phyloP scores from a whole-genome alignment of 2,113 vertebrate species.

The Baryphthengus martii region DNA sequence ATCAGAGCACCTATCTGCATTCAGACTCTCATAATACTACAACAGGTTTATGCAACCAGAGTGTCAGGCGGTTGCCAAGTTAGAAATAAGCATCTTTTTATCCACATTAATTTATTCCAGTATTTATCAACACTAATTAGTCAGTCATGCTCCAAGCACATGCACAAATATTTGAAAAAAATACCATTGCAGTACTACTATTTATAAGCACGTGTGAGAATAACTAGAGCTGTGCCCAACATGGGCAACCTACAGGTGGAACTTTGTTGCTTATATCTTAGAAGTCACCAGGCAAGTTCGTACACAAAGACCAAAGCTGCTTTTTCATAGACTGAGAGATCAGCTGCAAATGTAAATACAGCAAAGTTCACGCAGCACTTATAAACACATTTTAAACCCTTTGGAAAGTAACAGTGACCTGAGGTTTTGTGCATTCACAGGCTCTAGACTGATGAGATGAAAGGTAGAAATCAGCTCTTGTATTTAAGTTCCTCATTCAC shows the following conservation, averaged over 20 bases:
- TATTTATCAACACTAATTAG: neutral
- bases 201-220: neutral
- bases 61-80: neutral
- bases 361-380: neutral
- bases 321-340: neutral
- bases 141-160: neutral
- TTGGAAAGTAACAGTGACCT: neutral
- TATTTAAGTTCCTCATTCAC: neutral
- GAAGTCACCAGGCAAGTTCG: neutral
- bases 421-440: neutral
- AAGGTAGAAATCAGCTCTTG: neutral
- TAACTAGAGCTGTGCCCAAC: neutral
- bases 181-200: neutral
- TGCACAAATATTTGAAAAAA: neutral
- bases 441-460: neutral
- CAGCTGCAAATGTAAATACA: neutral
- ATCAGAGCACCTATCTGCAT: neutral
- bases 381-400: neutral
- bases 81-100: neutral
- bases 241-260: neutral
- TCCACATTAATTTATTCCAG: neutral
- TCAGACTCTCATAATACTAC: neutral
- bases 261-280: neutral
- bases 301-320: neutral
- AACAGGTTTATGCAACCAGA: neutral